Base-by-base conservation (phyloP, 2,888 invertebrate genomes). In the Callyntrura sp. region DNA sequence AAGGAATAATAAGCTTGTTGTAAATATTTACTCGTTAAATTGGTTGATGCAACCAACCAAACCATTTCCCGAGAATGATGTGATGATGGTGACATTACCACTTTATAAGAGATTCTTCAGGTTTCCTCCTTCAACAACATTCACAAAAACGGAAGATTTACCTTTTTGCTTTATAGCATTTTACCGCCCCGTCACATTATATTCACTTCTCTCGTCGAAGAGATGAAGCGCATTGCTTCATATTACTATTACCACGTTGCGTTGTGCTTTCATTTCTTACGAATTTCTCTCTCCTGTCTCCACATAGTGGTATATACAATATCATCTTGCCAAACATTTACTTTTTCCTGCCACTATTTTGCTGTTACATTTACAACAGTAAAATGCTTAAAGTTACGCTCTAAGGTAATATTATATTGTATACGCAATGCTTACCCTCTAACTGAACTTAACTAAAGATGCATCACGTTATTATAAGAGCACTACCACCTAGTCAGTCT, bases 1-100 rank as follows among this genome's bases (percentile, higher is more conserved):
- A 79, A 68, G 70, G 90, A 90, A 85, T 90, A 90, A 90, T 90
- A 90, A 90, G 90, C 90, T 90, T 62, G 90, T 85, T 90, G 90
- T 90, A 90, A 90, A 90, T 90, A 90, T 90, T 90, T 90, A 90
- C 90, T 90, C 90, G 90, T 90, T 90, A 90, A 90, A 90, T 90
- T 90, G 90, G 90, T 90, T 90, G 90, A 90, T 90, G 90, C 90
- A 90, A 81, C 89, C 68, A 89, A 81, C 81, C 90, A 90, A 89
- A 90, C 78, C 81, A 68, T 89, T 88, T 81, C 90, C 90, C 82
- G 68, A 62, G 68, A 83, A 85, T 85, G 90, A 85, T 89, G 89
- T 85, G 90, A 85, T 89, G 89, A 90, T 90, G 90, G 90, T 90
- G 90, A 90, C 90, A 90, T 90, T 90, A 90, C 90, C 90, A 90